Evolutionary conservation across 1,140 invertebrate species (phyloP).

Genomic region (Drosophila saltans): DNA sequence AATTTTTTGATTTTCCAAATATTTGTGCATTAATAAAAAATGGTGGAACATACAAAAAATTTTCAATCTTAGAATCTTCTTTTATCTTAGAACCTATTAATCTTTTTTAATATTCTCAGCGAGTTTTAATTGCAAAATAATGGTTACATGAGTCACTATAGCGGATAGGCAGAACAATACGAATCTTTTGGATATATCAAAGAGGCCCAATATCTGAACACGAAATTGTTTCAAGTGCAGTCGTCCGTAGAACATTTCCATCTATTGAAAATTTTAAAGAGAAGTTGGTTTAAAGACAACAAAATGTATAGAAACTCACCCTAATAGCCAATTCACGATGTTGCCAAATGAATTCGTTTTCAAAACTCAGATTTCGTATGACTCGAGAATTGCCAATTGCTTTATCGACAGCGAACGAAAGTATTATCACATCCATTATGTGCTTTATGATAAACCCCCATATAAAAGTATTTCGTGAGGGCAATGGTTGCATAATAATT

Average conservation of each 20-base stretch:
- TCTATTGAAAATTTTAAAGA: not conserved
- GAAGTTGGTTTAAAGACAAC: not conserved
- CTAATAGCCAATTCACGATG: not conserved
- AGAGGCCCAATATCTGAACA: not conserved
- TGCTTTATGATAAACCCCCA: not conserved
- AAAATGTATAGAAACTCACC: not conserved
- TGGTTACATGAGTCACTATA: not conserved
- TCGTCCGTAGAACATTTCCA: not conserved
- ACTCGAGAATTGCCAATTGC: not conserved
- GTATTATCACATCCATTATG: not conserved
- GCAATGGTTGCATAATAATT: not conserved
- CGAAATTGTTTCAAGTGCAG: not conserved
- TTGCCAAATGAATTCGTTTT: conserved; percentile 4
- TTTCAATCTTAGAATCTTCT: too few species aligned
- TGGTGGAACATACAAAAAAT: too few species aligned
- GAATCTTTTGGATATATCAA: not conserved
- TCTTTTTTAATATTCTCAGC: not conserved
- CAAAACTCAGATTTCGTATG: not conserved
- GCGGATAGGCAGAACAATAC: not conserved
- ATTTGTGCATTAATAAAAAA: too few species aligned
- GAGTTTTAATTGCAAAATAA: not conserved
- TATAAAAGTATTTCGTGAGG: not conserved
- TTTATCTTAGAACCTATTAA: too few species aligned
- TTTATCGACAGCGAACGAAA: not conserved
- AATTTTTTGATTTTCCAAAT: too few species aligned